A percentile compares a stretch with the other conserved stretches of the same genome.
phyloP scores from a whole-genome alignment of 92 coral and sea anemone genomes.

The Zoanthus gigantus region DNA sequence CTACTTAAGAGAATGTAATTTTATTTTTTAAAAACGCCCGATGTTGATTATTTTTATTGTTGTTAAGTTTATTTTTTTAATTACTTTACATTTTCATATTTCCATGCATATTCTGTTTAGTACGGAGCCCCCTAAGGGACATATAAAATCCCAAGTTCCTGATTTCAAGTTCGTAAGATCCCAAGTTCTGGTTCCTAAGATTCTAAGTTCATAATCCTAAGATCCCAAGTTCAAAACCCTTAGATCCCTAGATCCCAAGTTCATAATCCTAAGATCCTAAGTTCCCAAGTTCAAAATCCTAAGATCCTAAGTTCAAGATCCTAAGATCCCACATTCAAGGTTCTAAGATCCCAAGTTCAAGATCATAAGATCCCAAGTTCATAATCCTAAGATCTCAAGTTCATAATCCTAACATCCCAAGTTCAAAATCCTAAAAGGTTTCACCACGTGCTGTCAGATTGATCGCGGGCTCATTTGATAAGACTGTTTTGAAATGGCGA shows the following conservation, averaged over 20 bases:
- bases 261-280: conserved; percentile 2
- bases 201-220: neutral
- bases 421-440: neutral
- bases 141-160: too few species aligned
- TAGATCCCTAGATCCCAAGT: neutral
- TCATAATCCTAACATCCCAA: neutral
- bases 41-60: too few species aligned
- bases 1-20: too few species aligned
- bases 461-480: neutral
- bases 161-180: neutral
- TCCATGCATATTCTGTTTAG: too few species aligned
- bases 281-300: neutral
- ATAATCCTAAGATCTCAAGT: neutral
- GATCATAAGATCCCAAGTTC: neutral
- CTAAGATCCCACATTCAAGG: neutral
- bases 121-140: conserved; percentile 5
- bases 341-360: neutral
- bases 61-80: too few species aligned
- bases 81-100: too few species aligned
- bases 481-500: conserved; percentile 20
- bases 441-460: neutral
- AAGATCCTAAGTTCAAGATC: neutral
- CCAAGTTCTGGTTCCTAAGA: too few species aligned
- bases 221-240: conserved; percentile 4
- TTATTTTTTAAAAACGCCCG: too few species aligned